Conservation (phyloP, 2,113 vertebrate genomes). For the Gulo gulo region DNA sequence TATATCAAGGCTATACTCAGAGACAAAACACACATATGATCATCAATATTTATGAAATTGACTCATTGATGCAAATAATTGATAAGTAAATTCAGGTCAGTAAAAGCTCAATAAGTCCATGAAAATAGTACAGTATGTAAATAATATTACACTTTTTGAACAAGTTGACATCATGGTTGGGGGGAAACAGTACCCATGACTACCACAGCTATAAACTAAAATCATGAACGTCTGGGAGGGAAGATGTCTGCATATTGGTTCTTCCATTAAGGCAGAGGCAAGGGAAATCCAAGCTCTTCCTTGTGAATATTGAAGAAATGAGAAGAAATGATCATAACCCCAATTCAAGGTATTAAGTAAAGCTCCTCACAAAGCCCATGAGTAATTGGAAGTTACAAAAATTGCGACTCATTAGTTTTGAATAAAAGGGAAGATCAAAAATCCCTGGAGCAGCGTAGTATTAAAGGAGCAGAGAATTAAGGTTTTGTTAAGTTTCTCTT, state of each 20-base stretch:
- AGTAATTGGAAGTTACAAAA: neutral
- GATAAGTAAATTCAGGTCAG: neutral
- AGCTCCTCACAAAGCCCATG: neutral
- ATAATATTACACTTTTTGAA: neutral
- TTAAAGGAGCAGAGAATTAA: neutral
- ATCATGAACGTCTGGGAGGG: neutral
- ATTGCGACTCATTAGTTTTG: neutral
- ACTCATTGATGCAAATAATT: neutral
- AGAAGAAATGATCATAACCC: neutral
- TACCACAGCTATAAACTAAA: neutral
- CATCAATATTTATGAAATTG: neutral
- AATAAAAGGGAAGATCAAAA: neutral
- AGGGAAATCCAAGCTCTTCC: neutral
- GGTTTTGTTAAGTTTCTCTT: neutral
- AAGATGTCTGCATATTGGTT: neutral
- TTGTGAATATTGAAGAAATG: neutral
- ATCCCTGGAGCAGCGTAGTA: neutral
- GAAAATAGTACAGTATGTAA: neutral
- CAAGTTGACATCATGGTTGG: neutral
- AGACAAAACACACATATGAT: neutral
- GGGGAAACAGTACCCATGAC: neutral
- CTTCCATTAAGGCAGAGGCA: neutral
- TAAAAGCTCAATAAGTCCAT: neutral
- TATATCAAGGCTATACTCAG: neutral
- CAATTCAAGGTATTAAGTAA: neutral